A percentile compares a stretch with the other conserved stretches of the same genome.
phyloP scores from a whole-genome alignment of 2,888 invertebrate species.

The Drosophila silvestris region DNA sequence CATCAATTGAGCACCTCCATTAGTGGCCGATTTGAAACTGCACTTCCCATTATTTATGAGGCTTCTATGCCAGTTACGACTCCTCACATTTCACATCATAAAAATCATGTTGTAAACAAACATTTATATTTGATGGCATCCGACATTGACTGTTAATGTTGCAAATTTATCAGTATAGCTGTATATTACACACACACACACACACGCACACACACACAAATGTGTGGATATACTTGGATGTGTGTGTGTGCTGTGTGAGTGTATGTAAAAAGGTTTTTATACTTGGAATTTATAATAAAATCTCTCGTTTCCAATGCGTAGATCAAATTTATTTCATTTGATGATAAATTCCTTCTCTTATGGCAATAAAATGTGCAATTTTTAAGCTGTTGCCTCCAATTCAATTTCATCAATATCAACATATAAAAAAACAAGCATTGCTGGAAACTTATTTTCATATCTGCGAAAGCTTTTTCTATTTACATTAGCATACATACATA shows the following conservation, averaged over 20 bases:
- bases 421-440: not conserved
- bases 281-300: not conserved
- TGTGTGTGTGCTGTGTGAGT: not conserved
- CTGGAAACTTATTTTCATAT: not conserved
- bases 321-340: conserved; percentile 1
- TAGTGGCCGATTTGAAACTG: conserved; percentile 47
- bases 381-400: not conserved
- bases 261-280: not conserved
- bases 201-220: not conserved
- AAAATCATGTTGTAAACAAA: conserved; percentile 41
- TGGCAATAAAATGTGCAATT: not conserved
- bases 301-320: conserved; percentile 1
- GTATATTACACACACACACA: not conserved
- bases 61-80: conserved; percentile 20
- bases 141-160: conserved; percentile 12
- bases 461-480: not conserved
- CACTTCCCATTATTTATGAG: conserved; percentile 46
- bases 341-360: not conserved
- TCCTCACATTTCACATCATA: conserved; percentile 29
- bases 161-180: conserved; percentile 4
- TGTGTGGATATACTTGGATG: not conserved
- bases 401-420: not conserved
- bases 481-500: no score
- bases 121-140: conserved; percentile 27
- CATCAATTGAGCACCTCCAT: conserved; percentile 48